Conservation (phyloP, 2,113 vertebrate species). For the Anoplopoma fimbria region DNA sequence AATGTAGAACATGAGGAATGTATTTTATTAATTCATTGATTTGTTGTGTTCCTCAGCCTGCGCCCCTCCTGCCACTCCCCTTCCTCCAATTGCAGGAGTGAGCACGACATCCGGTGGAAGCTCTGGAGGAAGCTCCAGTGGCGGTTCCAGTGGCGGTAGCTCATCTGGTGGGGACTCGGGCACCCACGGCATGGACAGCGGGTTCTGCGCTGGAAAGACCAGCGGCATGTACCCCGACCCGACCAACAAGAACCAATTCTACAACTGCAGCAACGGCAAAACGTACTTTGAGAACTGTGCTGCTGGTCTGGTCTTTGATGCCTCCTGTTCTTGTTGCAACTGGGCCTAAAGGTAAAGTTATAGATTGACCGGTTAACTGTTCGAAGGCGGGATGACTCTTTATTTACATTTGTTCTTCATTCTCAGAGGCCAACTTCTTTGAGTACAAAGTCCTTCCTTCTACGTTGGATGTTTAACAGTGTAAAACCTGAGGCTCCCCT, state of each 20-base stretch:
- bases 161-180: slow-evolving; percentile 41
- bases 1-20: not conserved
- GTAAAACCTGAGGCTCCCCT: slow-evolving; percentile 3
- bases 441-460: slow-evolving; percentile 31
- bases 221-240: slow-evolving; percentile 64
- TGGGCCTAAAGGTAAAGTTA: slow-evolving; percentile 68
- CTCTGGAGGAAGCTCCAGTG: not conserved
- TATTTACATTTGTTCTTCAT: slow-evolving; percentile 38
- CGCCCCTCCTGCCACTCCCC: slow-evolving; percentile 59
- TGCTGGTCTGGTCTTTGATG: slow-evolving; percentile 64
- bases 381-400: slow-evolving; percentile 19
- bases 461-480: slow-evolving; percentile 23
- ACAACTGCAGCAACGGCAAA: slow-evolving; percentile 52
- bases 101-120: slow-evolving; percentile 1
- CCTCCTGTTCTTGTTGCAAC: slow-evolving; percentile 67
- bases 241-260: slow-evolving; percentile 65
- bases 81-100: slow-evolving; percentile 61
- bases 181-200: slow-evolving; percentile 47
- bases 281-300: slow-evolving; percentile 70
- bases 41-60: slow-evolving; percentile 72
- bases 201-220: slow-evolving; percentile 67
- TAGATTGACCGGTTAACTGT: slow-evolving; percentile 45
- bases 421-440: not conserved
- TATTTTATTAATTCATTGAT: not conserved
- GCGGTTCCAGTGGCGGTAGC: slow-evolving; percentile 20